Evolutionary conservation across 2,888 invertebrate genomes (phyloP).

Genomic region (Lissocephala sabroskyi): DNA sequence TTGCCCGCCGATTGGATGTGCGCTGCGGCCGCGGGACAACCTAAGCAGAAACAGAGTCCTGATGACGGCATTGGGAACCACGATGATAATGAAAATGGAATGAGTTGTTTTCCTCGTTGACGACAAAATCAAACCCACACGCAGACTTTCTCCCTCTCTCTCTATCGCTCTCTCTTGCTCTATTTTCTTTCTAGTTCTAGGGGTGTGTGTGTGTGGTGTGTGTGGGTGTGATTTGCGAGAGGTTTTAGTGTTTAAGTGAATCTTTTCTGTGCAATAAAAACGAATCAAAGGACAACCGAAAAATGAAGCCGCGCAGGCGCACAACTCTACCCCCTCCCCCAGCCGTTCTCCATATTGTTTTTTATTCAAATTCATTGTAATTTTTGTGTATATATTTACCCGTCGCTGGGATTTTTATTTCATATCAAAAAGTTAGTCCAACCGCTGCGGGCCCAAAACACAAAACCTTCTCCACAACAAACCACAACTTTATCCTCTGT

Average conservation of each 20-base stretch:
- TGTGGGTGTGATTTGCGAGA: slow-evolving; percentile 58
- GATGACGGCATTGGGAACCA: neutral
- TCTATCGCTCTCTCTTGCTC: neutral
- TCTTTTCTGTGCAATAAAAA: slow-evolving; percentile 51
- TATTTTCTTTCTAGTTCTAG: neutral
- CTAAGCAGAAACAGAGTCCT: neutral
- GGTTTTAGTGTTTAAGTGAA: slow-evolving; percentile 32
- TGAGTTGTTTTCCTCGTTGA: neutral
- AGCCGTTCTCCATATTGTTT: no score
- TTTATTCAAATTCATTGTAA: no score
- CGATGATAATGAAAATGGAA: neutral
- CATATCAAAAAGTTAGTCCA: slow-evolving; percentile 4
- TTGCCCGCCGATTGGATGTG: slow-evolving; percentile 10
- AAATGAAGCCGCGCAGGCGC: slow-evolving; percentile 6
- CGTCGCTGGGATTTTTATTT: no score
- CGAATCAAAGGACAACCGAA: slow-evolving; percentile 42
- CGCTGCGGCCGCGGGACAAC: neutral
- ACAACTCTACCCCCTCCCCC: neutral
- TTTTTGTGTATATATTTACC: no score
- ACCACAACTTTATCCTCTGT: neutral
- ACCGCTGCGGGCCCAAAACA: neutral
- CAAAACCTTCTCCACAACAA: neutral
- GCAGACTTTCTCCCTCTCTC: neutral
- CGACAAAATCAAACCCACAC: slow-evolving; percentile 3
- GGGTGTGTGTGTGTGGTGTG: neutral